These are phyloP conservation scores for Graptemys geographica DNA, from an alignment of 2,797 vertebrate species.

Conservation along the genomic window DNA sequence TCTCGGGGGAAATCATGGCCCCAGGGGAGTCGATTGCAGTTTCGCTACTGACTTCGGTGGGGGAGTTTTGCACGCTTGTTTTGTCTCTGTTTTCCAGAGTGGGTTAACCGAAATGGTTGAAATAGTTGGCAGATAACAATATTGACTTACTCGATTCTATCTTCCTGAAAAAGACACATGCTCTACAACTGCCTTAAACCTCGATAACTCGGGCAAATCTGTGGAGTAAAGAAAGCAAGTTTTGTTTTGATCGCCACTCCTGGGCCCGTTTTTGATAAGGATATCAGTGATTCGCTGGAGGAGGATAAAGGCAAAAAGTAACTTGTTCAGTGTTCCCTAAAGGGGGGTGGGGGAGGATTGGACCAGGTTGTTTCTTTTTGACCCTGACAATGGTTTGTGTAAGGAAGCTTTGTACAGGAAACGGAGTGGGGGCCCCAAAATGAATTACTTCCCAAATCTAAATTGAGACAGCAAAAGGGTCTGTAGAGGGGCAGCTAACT, in stretches of 20 bases:
- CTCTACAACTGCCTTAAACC: accelerated
- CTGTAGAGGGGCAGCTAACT: background rate
- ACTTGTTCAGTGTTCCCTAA: background rate
- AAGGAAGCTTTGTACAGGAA: accelerated
- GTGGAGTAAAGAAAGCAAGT: accelerated
- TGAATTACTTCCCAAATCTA: accelerated
- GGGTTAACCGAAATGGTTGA: background rate
- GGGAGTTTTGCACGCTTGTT: background rate
- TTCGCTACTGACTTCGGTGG: background rate
- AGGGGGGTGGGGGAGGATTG: background rate
- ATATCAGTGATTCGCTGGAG: background rate
- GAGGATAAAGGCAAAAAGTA: background rate
- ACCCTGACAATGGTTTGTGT: accelerated
- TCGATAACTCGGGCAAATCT: accelerated
- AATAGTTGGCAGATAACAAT: background rate
- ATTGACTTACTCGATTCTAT: background rate
- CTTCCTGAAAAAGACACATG: accelerated
- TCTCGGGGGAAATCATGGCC: background rate
- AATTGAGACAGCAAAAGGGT: accelerated
- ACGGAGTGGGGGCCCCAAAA: accelerated
- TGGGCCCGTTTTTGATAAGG: background rate
- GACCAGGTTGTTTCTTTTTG: background rate
- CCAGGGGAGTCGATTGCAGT: background rate
- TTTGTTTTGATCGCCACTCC: accelerated
- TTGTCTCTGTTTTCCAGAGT: background rate